Evolutionary conservation across 2,113 vertebrate species (phyloP).

Genomic region (Trichomycterus rosablanca): DNA sequence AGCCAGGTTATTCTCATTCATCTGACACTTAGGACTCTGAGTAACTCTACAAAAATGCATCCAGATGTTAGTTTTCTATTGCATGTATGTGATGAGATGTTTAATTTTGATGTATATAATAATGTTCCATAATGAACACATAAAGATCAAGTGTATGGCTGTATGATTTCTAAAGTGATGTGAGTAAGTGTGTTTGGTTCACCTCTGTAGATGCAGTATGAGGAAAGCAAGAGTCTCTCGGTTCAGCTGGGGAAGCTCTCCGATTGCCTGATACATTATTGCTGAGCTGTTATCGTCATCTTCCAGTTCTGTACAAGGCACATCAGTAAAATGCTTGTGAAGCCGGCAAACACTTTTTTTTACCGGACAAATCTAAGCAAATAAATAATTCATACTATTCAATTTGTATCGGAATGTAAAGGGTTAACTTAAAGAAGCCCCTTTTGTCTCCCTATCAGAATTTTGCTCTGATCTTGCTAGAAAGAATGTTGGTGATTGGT

Average conservation of each 20-base stretch:
- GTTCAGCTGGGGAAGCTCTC: conserved; percentile 72
- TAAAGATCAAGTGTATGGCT: no score
- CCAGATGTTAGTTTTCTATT: neutral
- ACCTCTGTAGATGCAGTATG: conserved; percentile 72
- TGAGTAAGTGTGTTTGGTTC: conserved; percentile 25
- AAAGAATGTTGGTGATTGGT: no score
- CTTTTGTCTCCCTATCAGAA: no score
- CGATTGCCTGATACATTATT: conserved; percentile 59
- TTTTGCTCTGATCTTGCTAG: no score
- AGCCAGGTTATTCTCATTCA: conserved; percentile 76
- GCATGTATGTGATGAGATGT: no score
- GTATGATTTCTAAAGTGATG: neutral
- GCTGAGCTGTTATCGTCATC: conserved; percentile 58
- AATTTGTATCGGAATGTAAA: no score
- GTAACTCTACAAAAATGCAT: conserved; percentile 61
- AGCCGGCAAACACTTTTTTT: no score
- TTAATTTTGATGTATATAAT: no score
- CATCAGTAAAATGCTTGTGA: neutral
- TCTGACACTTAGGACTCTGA: conserved; percentile 69
- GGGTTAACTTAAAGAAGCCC: no score
- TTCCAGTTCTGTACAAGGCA: conserved; percentile 55
- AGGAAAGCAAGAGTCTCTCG: conserved; percentile 79
- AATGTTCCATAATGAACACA: no score
- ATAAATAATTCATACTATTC: no score
- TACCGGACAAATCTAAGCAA: no score